Evolutionary conservation across 2,888 invertebrate species (phyloP).

Genomic region (Diploptera punctata): DNA sequence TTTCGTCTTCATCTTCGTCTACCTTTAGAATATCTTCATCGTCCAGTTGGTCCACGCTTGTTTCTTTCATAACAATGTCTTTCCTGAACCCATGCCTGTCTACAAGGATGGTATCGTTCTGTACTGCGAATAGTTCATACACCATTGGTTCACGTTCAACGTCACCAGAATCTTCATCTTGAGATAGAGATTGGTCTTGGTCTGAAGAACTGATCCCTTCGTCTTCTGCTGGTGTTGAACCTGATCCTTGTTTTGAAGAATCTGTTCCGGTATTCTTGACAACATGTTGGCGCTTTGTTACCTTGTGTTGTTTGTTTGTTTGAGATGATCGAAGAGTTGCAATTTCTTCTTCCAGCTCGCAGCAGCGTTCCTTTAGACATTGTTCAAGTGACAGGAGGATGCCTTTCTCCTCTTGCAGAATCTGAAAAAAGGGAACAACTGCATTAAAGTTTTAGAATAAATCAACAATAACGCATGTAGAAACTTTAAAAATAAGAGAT

Average conservation of each 20-base stretch:
- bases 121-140: slow-evolving; percentile 66
- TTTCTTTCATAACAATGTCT: slow-evolving; percentile 29
- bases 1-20: slow-evolving; percentile 70
- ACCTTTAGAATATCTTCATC: slow-evolving; percentile 69
- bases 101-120: slow-evolving; percentile 63
- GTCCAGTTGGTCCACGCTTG: slow-evolving; percentile 40
- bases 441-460: too few species aligned
- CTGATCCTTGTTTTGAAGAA: slow-evolving; percentile 26
- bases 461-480: too few species aligned
- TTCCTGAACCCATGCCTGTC: slow-evolving; percentile 49
- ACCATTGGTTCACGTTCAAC: slow-evolving; percentile 65
- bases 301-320: slow-evolving; percentile 54
- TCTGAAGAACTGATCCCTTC: slow-evolving; percentile 90
- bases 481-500: too few species aligned
- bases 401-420: slow-evolving; percentile 79
- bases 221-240: slow-evolving; percentile 72
- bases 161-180: slow-evolving; percentile 58
- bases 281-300: neutral
- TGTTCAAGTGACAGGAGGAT: slow-evolving; percentile 75
- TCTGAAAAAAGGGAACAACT: slow-evolving; percentile 57
- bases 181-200: slow-evolving; percentile 47
- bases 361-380: slow-evolving; percentile 76
- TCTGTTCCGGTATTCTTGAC: neutral
- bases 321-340: slow-evolving; percentile 35
- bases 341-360: slow-evolving; percentile 76